Evolutionary conservation across 1,140 invertebrate genomes (phyloP).

Genomic region (Apis dorsata): DNA sequence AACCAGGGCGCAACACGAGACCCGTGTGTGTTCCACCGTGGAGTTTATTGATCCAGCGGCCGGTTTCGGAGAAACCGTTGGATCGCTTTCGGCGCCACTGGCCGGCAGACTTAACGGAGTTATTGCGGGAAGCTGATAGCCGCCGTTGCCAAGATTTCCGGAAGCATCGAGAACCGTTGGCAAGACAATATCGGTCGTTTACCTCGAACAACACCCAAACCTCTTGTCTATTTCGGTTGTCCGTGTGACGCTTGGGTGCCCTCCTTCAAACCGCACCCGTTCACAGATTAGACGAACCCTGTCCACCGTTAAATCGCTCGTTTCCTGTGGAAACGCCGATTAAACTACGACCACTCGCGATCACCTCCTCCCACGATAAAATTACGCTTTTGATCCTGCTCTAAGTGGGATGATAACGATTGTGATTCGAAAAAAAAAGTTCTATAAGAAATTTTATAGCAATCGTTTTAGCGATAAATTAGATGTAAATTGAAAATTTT

Average conservation of each 20-base stretch:
- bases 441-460: too few species aligned
- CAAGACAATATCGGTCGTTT: constrained; percentile 60
- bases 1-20: background rate
- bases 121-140: constrained; percentile 43
- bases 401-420: too few species aligned
- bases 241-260: background rate
- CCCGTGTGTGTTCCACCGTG: background rate
- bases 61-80: background rate
- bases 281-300: constrained; percentile 4
- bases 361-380: background rate
- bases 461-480: too few species aligned
- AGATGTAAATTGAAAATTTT: too few species aligned
- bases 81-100: constrained; percentile 27
- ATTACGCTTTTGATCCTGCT: too few species aligned
- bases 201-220: constrained; percentile 52
- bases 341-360: background rate
- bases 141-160: constrained; percentile 56
- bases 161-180: constrained; percentile 37
- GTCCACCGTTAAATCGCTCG: constrained; percentile 1
- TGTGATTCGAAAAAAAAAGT: too few species aligned
- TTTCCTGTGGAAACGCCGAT: constrained; percentile 20
- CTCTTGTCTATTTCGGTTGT: constrained; percentile 52
- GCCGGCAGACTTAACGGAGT: constrained; percentile 45
- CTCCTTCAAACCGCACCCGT: constrained; percentile 17
- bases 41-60: constrained; percentile 32